Conservation (phyloP, 2,797 vertebrate species). For the Carduelis carduelis region DNA sequence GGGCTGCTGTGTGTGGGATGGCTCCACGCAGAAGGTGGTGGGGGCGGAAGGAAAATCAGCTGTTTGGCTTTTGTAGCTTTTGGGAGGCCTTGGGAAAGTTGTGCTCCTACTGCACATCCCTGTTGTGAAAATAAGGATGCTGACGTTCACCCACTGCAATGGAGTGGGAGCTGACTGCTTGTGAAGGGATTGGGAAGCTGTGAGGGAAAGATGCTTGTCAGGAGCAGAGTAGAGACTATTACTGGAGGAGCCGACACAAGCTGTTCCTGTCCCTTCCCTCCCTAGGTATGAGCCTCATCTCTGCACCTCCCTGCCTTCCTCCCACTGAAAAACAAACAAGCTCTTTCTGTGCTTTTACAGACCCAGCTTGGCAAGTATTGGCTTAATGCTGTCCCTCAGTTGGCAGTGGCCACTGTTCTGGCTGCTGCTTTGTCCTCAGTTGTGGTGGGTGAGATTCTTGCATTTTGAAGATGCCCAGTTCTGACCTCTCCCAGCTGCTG, state of each 20-base stretch:
- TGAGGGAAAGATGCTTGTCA: neutral
- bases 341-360: neutral
- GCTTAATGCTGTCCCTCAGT: rapidly evolving
- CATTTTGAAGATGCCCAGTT: neutral
- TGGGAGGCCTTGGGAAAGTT: neutral
- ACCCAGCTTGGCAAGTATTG: neutral
- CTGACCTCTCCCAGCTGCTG: neutral
- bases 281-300: neutral
- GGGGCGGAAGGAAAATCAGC: neutral
- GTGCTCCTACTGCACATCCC: neutral
- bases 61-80: neutral
- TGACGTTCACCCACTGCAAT: rapidly evolving
- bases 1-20: neutral
- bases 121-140: neutral
- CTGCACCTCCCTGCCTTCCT: neutral
- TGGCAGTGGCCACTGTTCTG: neutral
- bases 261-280: neutral
- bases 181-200: neutral
- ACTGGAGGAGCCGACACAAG: neutral
- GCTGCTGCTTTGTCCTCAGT: neutral
- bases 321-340: neutral
- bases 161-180: neutral
- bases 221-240: neutral
- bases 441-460: neutral
- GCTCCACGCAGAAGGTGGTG: rapidly evolving